Evolutionary conservation across 2,797 vertebrate species (phyloP), one percentile per base, ranked within the genome.

Genomic region (Ptychobarbus kaznakovi): DNA sequence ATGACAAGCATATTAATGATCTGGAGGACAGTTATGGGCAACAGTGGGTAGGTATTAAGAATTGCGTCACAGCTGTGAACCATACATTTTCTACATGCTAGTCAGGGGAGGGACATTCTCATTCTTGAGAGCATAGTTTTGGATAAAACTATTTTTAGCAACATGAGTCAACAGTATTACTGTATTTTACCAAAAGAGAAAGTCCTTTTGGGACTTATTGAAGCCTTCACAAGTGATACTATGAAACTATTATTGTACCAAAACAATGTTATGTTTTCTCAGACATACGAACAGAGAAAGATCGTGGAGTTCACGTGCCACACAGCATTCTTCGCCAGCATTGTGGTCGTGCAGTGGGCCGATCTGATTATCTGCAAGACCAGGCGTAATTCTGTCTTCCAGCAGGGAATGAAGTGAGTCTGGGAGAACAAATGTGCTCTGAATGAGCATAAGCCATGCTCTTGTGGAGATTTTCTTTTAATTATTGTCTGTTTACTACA

Each of bases 301-400:
- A 96, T 96, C 1, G 96, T 97, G 90, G 96, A 97, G 89, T 97
- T 96, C 90, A 97, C 96, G 28, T 97, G 96, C 90, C 96, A 97
- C 87, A 97, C 96, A 0, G 93, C 96, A 28, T 97, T 97, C 94
- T 97, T 97, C 10, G 90, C 95, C 92, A 97, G 96, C 76, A 97
- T 97, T 0, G 96, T 97, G 91, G 92, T 97, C 1, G 96, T 97
- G 73, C 96, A 97, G 80, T 97, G 96, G 96, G 96, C 96, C 0
- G 96, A 97, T 87, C 82, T 97, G 91, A 94, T 97, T 89, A 96
- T 97, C 90, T 97, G 96, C 77, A 97, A 97, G 92, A 97, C 96
- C 88, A 87, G 96, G 88, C 95, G 96, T 91, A 97, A 97, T 88
- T 97, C 96, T 0, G 96, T 97, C 89, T 97, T 97, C 94, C 96